Evolutionary conservation across 2,888 invertebrate genomes (phyloP).

Genomic region (Deroplatys truncata): DNA sequence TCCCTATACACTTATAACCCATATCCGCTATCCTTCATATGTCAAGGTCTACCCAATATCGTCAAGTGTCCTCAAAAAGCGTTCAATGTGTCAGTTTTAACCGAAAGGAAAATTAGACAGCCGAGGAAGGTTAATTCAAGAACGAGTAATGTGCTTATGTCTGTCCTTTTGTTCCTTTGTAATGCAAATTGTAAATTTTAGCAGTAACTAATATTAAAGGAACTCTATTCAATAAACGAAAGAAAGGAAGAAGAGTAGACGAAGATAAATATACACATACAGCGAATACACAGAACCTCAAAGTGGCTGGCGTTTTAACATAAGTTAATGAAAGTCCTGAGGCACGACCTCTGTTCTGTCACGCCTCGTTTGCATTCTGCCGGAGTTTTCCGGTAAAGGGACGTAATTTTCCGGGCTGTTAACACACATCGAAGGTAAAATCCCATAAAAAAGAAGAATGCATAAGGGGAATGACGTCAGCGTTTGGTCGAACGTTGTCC

Average conservation of each 20-base stretch:
- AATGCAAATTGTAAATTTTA: not conserved
- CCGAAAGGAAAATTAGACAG: too few relatives aligned
- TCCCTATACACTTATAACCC: too few relatives aligned
- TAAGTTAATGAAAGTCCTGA: not conserved
- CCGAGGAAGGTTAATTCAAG: too few relatives aligned
- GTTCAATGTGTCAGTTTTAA: too few relatives aligned
- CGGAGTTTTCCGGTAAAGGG: not conserved
- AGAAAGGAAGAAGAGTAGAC: not conserved
- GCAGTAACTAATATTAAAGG: not conserved
- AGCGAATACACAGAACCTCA: not conserved
- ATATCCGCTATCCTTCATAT: too few relatives aligned
- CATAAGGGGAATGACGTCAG: not conserved
- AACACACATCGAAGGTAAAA: not conserved
- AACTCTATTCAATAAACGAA: not conserved
- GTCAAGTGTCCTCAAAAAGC: too few relatives aligned
- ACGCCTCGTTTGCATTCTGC: not conserved
- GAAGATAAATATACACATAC: not conserved
- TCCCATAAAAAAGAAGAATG: not conserved
- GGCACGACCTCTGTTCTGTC: not conserved
- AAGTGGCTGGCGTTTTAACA: not conserved
- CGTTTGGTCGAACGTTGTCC: not conserved
- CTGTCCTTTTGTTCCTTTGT: not conserved
- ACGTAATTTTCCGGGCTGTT: not conserved
- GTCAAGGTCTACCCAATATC: too few relatives aligned
- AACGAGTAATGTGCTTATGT: too few relatives aligned